These are phyloP conservation scores for Vanessa cardui DNA, from an alignment of 2,888 invertebrate genomes.

Conservation along the genomic window DNA sequence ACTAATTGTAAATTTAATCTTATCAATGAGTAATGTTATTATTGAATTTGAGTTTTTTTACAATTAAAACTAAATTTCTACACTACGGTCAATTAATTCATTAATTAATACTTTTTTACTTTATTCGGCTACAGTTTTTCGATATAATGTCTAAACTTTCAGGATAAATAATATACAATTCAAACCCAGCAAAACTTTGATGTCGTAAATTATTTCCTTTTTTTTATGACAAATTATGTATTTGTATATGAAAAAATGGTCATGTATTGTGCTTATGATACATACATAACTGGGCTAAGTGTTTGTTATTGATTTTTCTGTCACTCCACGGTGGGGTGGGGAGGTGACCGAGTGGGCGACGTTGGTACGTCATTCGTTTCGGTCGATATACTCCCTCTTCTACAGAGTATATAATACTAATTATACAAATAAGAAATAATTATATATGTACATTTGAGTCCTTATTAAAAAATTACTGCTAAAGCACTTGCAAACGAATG, in stretches of 20 bases:
- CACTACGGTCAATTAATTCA: background rate
- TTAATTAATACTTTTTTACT: background rate
- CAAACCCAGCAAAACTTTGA: too few relatives aligned
- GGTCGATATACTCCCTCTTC: constrained; percentile 16
- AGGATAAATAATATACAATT: too few relatives aligned
- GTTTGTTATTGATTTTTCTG: constrained; percentile 47
- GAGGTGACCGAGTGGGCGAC: constrained; percentile 25
- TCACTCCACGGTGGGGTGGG: constrained; percentile 39
- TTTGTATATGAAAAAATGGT: background rate
- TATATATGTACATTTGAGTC: background rate
- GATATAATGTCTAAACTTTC: too few relatives aligned
- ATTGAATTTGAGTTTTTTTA: constrained; percentile 22
- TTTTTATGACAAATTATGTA: too few relatives aligned
- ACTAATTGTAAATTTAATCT: constrained; percentile 24
- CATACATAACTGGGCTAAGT: constrained; percentile 34
- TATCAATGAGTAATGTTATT: constrained; percentile 59
- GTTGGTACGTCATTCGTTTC: constrained; percentile 39
- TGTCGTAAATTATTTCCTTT: too few relatives aligned
- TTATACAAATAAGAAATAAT: background rate
- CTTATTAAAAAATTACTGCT: too few relatives aligned
- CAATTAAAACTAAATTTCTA: background rate
- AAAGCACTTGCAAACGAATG: too few relatives aligned
- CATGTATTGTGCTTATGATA: constrained; percentile 23
- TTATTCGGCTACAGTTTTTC: too few relatives aligned
- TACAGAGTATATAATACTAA: background rate